Conservation (phyloP, 2,888 invertebrate genomes). For the Drosophila testacea region DNA sequence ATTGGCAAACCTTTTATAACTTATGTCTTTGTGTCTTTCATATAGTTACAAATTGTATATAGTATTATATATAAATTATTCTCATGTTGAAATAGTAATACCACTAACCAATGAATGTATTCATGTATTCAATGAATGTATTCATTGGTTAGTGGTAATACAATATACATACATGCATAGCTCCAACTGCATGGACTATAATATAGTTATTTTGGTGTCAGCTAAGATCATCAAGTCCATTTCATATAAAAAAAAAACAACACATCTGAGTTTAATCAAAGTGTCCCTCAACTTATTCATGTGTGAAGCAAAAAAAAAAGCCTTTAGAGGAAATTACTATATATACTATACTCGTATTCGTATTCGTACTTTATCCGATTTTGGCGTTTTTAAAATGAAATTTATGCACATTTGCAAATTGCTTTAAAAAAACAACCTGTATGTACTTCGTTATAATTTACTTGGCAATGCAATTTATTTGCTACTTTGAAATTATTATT, state of each 20-base stretch:
- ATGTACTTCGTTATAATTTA: constrained; percentile 37
- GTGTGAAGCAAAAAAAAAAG: constrained; percentile 24
- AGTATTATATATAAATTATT: neutral
- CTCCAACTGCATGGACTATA: constrained; percentile 18
- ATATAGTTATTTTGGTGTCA: neutral
- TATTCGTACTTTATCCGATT: constrained; percentile 17
- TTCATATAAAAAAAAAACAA: constrained; percentile 2
- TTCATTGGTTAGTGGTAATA: too few relatives aligned
- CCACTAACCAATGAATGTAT: too few relatives aligned
- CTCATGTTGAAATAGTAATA: neutral
- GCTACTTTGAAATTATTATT: constrained; percentile 34
- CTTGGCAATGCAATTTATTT: constrained; percentile 29
- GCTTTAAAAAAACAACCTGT: constrained; percentile 34
- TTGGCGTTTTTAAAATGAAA: constrained; percentile 4
- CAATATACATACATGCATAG: neutral
- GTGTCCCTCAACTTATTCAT: constrained; percentile 10
- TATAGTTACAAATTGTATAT: too few relatives aligned
- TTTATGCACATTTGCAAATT: constrained; percentile 25
- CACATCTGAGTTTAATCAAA: constrained; percentile 5
- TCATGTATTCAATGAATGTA: too few relatives aligned
- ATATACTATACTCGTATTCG: neutral
- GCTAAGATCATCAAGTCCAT: constrained; percentile 1
- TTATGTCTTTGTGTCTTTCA: too few relatives aligned
- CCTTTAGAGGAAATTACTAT: neutral
- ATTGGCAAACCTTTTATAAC: too few relatives aligned